A percentile compares a stretch with the other conserved stretches of the same genome.
Evolutionary conservation across 2,113 vertebrate species (phyloP).

Genomic region (Podarcis muralis): DNA sequence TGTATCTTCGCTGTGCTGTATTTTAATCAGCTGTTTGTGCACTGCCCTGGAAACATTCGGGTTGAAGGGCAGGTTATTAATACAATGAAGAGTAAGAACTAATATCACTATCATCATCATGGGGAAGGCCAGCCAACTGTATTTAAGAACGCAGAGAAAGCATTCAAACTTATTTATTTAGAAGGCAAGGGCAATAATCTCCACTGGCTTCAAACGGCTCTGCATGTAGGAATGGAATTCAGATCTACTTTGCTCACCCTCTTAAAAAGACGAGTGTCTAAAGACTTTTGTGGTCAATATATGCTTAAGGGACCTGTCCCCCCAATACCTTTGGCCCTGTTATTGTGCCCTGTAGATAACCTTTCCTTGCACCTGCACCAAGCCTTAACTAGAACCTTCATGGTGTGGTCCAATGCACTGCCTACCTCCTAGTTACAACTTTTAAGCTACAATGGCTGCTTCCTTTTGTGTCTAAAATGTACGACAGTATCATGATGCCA

Average conservation of each 20-base stretch:
- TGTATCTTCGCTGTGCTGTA: too few species aligned
- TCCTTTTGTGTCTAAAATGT: not conserved
- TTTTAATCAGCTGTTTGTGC: too few species aligned
- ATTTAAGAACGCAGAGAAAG: not conserved
- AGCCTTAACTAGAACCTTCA: conserved; percentile 48
- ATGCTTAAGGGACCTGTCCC: not conserved
- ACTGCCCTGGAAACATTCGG: too few species aligned
- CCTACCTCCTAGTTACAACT: conserved; percentile 38
- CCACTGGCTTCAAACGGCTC: not conserved
- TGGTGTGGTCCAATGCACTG: conserved; percentile 24
- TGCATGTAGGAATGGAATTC: not conserved
- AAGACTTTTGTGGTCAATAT: not conserved
- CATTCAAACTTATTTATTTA: not conserved
- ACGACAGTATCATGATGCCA: not conserved
- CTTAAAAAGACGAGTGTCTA: not conserved
- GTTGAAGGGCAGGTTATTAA: too few species aligned
- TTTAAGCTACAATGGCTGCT: conserved; percentile 11
- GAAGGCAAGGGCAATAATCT: not conserved
- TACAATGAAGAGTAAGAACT: too few species aligned
- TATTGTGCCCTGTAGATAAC: conserved; percentile 51
- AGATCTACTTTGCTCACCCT: not conserved
- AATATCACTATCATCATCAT: too few species aligned
- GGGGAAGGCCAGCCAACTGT: not conserved
- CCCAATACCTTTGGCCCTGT: not conserved
- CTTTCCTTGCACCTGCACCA: conserved; percentile 53